These are phyloP conservation scores for Crocodylus rhombifer DNA, from an alignment of 2,797 vertebrate species.

Conservation along the genomic window DNA sequence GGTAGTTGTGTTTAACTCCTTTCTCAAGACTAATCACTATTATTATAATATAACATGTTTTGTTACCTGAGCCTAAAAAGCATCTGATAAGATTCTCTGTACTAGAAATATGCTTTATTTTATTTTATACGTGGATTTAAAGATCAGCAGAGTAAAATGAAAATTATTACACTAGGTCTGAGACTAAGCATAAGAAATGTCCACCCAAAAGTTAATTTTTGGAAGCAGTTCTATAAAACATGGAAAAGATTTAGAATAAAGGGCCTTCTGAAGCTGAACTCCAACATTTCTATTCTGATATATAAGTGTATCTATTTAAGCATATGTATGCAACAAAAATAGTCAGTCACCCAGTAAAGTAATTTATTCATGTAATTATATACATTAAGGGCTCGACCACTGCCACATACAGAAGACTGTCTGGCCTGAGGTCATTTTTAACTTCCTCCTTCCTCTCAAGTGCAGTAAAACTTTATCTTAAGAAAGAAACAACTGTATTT, in stretches of 20 bases:
- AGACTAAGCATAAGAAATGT: background rate
- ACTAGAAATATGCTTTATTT: background rate
- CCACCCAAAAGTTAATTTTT: background rate
- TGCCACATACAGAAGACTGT: background rate
- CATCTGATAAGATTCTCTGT: background rate
- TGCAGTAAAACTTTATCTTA: background rate
- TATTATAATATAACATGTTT: background rate
- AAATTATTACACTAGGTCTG: background rate
- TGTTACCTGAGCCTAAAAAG: background rate
- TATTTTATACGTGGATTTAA: background rate
- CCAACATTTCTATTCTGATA: background rate
- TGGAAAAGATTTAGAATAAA: background rate
- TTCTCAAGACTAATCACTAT: background rate
- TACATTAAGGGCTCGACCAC: background rate
- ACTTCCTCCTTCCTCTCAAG: background rate
- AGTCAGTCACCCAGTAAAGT: background rate
- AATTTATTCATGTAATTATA: conserved; percentile 47
- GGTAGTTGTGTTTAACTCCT: background rate
- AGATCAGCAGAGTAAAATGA: background rate
- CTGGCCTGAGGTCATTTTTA: background rate
- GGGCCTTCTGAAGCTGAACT: background rate
- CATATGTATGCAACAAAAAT: background rate
- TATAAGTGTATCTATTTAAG: background rate
- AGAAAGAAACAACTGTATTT: background rate
- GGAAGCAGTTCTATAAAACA: background rate